Conservation (phyloP, 2,888 invertebrate genomes). For the Drosophila pseudotalamancana region DNA sequence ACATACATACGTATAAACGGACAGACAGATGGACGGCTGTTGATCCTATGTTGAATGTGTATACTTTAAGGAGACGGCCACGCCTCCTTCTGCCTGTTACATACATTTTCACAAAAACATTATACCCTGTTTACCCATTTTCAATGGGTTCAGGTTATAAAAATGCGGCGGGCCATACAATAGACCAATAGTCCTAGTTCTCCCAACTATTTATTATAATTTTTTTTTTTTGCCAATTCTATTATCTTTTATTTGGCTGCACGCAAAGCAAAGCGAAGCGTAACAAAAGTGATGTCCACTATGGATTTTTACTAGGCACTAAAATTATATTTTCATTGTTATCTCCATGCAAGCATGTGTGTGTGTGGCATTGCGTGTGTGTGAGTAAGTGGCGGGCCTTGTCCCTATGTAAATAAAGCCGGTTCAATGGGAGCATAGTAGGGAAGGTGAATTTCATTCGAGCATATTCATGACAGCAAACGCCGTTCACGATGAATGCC, state of each 20-base stretch:
- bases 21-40: too few relatives aligned
- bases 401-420: slow-evolving; percentile 39
- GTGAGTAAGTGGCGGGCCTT: slow-evolving; percentile 9
- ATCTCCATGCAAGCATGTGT: slow-evolving; percentile 28
- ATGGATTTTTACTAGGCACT: slow-evolving; percentile 72
- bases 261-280: slow-evolving; percentile 60
- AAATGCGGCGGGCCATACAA: slow-evolving; percentile 4
- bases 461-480: background rate
- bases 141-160: too few relatives aligned
- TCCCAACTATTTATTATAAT: slow-evolving; percentile 37
- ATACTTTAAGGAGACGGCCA: too few relatives aligned
- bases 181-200: slow-evolving; percentile 16
- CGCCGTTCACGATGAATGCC: background rate
- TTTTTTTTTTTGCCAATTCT: slow-evolving; percentile 27
- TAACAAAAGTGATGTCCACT: slow-evolving; percentile 62
- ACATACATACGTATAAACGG: too few relatives aligned
- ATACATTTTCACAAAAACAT: too few relatives aligned
- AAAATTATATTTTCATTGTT: slow-evolving; percentile 75
- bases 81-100: too few relatives aligned
- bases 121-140: too few relatives aligned
- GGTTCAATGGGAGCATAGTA: slow-evolving; percentile 7
- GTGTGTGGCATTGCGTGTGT: slow-evolving; percentile 7
- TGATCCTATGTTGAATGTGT: too few relatives aligned
- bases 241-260: slow-evolving; percentile 50
- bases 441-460: background rate